Evolutionary conservation across 1,140 invertebrate genomes (phyloP).

Genomic region (Drosophila varians): DNA sequence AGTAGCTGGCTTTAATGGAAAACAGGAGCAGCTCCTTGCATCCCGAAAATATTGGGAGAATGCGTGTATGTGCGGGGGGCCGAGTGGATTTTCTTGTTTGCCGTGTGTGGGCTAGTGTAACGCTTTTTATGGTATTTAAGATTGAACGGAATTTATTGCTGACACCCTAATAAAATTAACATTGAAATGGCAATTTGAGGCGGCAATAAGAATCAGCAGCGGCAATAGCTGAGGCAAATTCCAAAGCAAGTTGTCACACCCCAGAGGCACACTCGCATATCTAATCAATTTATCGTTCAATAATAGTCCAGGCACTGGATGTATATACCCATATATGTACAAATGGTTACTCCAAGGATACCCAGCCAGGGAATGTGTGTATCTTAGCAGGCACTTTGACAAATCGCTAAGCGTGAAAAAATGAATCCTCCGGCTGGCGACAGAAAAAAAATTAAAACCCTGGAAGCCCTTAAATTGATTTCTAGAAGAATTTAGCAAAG

Average conservation of each 20-base stretch:
- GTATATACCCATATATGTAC: conserved; percentile 12
- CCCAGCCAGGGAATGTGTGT: not conserved
- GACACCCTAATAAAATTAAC: conserved; percentile 83
- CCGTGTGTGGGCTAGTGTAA: conserved; percentile 46
- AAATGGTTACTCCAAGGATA: not conserved
- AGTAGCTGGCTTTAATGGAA: conserved; percentile 74
- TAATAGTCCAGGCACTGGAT: conserved; percentile 71
- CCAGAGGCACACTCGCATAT: conserved; percentile 49
- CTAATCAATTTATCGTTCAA: conserved; percentile 83
- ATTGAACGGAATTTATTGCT: conserved; percentile 82
- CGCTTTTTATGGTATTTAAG: conserved; percentile 82
- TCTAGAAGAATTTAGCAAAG: conserved; percentile 6
- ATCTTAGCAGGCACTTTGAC: conserved; percentile 63
- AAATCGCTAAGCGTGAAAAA: conserved; percentile 58
- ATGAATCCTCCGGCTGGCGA: conserved; percentile 1
- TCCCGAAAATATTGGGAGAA: conserved; percentile 2
- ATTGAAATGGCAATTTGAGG: conserved; percentile 83
- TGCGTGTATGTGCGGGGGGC: conserved; percentile 18
- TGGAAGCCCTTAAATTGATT: conserved; percentile 54
- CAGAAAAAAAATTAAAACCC: conserved; percentile 38
- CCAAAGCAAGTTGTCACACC: conserved; percentile 20
- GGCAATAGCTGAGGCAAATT: conserved; percentile 21
- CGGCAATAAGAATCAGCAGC: conserved; percentile 70
- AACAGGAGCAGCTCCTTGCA: conserved; percentile 55
- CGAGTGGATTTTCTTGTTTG: conserved; percentile 21